Base-by-base conservation (phyloP, 2,888 invertebrate species). In the Deilephila elpenor region DNA sequence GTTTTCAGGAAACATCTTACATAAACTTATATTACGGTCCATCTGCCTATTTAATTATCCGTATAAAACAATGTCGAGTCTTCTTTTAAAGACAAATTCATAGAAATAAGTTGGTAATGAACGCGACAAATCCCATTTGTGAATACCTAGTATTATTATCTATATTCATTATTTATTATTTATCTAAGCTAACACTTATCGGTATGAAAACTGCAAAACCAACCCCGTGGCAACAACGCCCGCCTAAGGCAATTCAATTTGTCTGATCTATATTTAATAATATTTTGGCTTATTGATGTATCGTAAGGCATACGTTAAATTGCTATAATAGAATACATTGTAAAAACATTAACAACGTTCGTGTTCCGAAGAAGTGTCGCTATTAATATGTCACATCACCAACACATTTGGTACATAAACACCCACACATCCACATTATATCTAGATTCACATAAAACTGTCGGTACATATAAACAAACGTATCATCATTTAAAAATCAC, bases 401-500 rank as follows among this genome's bases (percentile, higher is more conserved):
- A 51, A 44, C 67, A 67, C 51, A 67, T 51, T 51, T 51, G 67
- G 51, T 51, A 51, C 34, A 67, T 51, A 1, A 56, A 56, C 56
- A 56, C 44, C n/a, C 19, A 34, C 19, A 62, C 19, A 25, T 67
- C 14, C 44, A 44, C 17, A 6, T 25, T 3, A 29, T 29, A 17
- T 59, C 59, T 60, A 60, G 2, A 60, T 14, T 29, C 44, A 51
- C 44, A 51, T 67, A 51, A 67, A 64, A 25, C 17, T 51, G 67
- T 51, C 67, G 51, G 61, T 77, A 71, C 75, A 75, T 74, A 78
- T 78, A 79, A 83, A 80, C 75, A 77, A 79, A 76, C 72, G 75
- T 73, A 76, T 75, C 74, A 78, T 78, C 71, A 79, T 80, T 80
- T 75, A 29, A 73, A 73, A 75, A 78, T 72, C 71, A 75, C 70